Evolutionary conservation across 2,113 vertebrate species (phyloP), one percentile per base, ranked within the genome.

Genomic region (Spizaetus ornatus): DNA sequence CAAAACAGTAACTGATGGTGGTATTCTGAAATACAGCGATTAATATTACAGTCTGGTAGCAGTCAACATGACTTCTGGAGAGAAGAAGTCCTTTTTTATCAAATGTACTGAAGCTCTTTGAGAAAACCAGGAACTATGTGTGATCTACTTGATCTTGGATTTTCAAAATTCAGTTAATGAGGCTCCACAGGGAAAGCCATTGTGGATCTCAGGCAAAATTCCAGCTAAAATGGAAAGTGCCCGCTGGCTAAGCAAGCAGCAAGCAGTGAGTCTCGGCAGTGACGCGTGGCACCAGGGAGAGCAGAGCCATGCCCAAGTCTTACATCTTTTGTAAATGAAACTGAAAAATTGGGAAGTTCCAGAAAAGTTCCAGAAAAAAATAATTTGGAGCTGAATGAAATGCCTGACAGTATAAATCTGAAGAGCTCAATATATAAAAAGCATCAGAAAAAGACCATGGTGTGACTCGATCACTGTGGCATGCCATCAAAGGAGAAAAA

Each of bases 231-330:
- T 8, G 20, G 52, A 23, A 34, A 17, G 8, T 18, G 16, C 55
- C 19, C 66, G 0, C 8, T 3, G 40, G 42, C 25, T 18, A 8
- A 0, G 53, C 16, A 31, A 42, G 59, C 42, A 79, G 59, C 19
- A 3, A 22, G 76, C 36, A 40, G 11, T 1, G 36, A 1, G n/a
- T 7, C 62, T 19, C 1, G 0, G 23, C 50, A 70, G 69, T 0
- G 16, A 5, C 2, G 43, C 3, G 52, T 16, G 58, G 53, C 42
- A 53, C 38, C 32, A 3, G 48, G 1, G 32, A 43, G 48, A 55
- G 74, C 65, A 11, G 65, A 5, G 65, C 71, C 36, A 2, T 36
- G 55, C n/a, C 67, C 86, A 42, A 6, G 36, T 27, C 61, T 61
- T 18, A 20, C 48, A 23, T 5, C 59, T 50, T 29, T 3, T 14